These are phyloP conservation scores for Augochlorella aurata DNA, from an alignment of 2,888 invertebrate species.

Conservation along the genomic window DNA sequence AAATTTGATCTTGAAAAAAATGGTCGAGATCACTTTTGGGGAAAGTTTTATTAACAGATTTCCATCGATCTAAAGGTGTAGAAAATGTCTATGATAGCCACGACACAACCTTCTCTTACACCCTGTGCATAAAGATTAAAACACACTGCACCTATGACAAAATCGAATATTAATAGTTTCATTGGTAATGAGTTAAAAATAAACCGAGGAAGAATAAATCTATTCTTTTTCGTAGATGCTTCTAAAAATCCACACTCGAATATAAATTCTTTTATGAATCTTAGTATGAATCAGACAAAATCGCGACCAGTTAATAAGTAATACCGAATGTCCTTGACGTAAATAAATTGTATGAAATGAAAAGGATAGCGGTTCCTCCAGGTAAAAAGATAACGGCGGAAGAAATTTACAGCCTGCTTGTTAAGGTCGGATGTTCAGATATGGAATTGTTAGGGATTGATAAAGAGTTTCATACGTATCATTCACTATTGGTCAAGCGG, in stretches of 20 bases:
- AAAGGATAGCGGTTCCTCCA: neutral
- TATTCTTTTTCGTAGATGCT: neutral
- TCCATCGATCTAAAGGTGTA: too few species aligned
- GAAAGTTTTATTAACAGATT: too few species aligned
- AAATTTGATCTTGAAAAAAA: too few species aligned
- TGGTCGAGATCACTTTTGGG: too few species aligned
- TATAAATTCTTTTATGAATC: neutral
- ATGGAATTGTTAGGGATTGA: constrained; percentile 55
- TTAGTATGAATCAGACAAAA: neutral
- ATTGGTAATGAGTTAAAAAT: neutral
- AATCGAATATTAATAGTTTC: too few species aligned
- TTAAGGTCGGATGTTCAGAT: constrained; percentile 6
- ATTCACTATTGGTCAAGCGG: constrained; percentile 64
- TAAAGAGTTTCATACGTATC: constrained; percentile 67
- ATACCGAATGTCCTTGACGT: neutral
- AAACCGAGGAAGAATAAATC: neutral
- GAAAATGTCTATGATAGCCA: too few species aligned
- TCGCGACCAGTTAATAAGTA: neutral
- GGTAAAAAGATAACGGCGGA: neutral
- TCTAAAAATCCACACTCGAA: too few species aligned
- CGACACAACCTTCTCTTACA: too few species aligned
- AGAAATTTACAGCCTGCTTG: neutral
- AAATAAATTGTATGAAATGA: neutral
- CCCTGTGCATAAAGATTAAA: too few species aligned
- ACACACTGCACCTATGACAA: too few species aligned